phyloP scores from a whole-genome alignment of 2,113 vertebrate genomes.

The Centropus unirufus region DNA sequence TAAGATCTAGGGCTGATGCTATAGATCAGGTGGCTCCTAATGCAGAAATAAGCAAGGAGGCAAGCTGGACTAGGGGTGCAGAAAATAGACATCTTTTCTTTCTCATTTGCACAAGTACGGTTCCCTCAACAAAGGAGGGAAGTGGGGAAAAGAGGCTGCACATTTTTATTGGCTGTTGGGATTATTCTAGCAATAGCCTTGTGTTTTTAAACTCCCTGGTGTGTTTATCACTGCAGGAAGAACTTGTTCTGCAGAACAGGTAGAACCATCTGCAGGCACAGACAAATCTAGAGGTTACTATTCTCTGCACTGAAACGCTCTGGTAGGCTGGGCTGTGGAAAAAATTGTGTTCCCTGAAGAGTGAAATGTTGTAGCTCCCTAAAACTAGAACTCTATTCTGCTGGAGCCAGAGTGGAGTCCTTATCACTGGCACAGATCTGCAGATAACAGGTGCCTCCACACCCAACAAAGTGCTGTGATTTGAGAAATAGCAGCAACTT shows the following conservation, averaged over 20 bases:
- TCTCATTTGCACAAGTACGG: neutral
- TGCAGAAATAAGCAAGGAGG: neutral
- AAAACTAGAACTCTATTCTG: neutral
- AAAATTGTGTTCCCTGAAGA: neutral
- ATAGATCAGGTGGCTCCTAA: neutral
- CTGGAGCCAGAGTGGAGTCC: neutral
- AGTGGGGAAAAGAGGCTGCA: neutral
- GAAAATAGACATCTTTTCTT: neutral
- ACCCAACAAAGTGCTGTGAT: neutral
- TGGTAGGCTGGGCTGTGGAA: neutral
- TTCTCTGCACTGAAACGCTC: rapidly evolving
- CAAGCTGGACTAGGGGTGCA: neutral
- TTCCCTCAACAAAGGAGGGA: neutral
- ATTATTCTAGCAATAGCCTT: neutral
- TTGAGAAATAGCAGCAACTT: neutral
- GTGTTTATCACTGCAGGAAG: neutral
- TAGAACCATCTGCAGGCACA: neutral
- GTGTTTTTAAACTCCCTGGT: neutral
- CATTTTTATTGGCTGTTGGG: neutral
- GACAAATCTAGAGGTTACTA: neutral
- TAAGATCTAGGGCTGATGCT: neutral
- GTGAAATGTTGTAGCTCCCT: neutral
- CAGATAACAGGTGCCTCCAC: neutral
- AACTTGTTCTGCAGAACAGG: neutral
- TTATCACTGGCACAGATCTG: neutral